phyloP scores from a whole-genome alignment of 2,888 invertebrate genomes.

The Drosophila acutilabella region DNA sequence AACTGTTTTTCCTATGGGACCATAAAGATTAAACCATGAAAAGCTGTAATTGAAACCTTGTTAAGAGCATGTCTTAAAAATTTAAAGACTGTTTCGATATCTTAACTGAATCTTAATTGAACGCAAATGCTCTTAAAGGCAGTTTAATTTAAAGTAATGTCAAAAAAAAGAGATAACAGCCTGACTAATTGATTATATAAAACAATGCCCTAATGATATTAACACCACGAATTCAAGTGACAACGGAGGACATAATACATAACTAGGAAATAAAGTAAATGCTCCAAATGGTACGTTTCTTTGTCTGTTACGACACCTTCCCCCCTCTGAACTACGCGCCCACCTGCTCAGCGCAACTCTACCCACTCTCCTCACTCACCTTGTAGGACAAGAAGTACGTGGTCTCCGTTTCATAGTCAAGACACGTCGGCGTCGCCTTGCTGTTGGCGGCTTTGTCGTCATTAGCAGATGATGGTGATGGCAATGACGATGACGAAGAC shows the following conservation, averaged over 20 bases:
- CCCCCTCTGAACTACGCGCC: not conserved
- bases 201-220: not conserved
- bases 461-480: conserved; percentile 56
- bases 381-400: conserved; percentile 94
- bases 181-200: not conserved
- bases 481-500: not conserved
- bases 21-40: no score
- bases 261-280: not conserved
- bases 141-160: no score
- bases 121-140: no score
- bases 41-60: no score
- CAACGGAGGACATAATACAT: not conserved
- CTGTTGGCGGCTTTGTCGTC: conserved; percentile 64
- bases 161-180: no score
- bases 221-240: not conserved
- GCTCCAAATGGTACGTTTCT: conserved; percentile 4
- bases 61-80: not conserved
- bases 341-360: conserved; percentile 5
- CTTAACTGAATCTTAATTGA: no score
- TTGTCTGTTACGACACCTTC: conserved; percentile 5
- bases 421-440: conserved; percentile 89
- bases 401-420: conserved; percentile 93
- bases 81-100: not conserved
- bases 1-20: no score
- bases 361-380: conserved; percentile 85